Conservation (phyloP, 1,140 invertebrate genomes). For the Myzus persicae region DNA sequence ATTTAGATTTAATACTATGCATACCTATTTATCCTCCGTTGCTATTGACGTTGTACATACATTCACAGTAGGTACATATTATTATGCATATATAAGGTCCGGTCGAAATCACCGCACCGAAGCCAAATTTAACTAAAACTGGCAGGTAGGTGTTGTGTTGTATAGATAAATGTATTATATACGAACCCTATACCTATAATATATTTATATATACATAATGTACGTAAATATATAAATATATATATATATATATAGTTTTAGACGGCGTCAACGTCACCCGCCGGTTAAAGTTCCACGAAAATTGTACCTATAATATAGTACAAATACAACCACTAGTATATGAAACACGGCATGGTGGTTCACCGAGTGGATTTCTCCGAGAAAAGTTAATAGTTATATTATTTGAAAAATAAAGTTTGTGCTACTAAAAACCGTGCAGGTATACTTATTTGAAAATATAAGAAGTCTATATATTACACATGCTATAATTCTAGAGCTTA, state of each 20-base stretch:
- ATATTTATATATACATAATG: neutral
- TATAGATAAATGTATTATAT: neutral
- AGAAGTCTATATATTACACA: too few relatives aligned
- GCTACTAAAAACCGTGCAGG: too few relatives aligned
- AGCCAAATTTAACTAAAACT: neutral
- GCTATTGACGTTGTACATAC: neutral
- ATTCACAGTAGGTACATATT: neutral
- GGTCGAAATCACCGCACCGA: neutral
- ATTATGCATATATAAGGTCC: neutral
- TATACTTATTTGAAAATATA: too few relatives aligned
- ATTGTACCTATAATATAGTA: too few relatives aligned
- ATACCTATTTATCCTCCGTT: neutral
- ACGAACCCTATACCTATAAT: neutral
- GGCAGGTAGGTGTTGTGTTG: neutral
- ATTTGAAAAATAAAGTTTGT: too few relatives aligned
- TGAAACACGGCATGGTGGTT: too few relatives aligned
- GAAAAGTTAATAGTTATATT: too few relatives aligned
- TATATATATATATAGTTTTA: too few relatives aligned
- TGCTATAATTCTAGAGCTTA: too few relatives aligned
- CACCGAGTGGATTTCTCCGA: too few relatives aligned
- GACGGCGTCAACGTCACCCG: neutral
- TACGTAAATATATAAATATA: neutral
- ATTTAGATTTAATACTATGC: neutral
- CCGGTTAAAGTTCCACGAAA: neutral
- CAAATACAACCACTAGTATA: too few relatives aligned